Conservation (phyloP, 2,113 vertebrate genomes). For the Saguinus imperator region DNA sequence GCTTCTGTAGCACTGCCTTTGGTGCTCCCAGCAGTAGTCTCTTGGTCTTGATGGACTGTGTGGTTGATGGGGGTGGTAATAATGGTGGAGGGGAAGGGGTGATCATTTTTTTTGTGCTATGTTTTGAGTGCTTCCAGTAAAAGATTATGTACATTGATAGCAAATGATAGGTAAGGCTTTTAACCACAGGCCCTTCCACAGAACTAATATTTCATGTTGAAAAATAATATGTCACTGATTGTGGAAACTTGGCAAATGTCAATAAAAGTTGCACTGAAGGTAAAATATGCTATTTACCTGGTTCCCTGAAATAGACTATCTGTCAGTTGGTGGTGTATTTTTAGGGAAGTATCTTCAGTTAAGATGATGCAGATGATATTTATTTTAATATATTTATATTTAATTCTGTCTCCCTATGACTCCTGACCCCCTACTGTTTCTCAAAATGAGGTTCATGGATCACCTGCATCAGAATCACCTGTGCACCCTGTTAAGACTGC, state of each 20-base stretch:
- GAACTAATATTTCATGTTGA: conserved; percentile 59
- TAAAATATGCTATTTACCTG: conserved; percentile 54
- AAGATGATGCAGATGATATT: neutral
- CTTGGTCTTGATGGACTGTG: conserved; percentile 20
- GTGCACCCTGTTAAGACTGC: neutral
- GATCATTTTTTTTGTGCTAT: conserved; percentile 16
- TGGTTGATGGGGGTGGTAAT: neutral
- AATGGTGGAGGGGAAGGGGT: neutral
- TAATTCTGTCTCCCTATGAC: neutral
- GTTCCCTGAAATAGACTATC: conserved; percentile 20
- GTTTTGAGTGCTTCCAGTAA: conserved; percentile 62
- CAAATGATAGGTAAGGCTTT: conserved; percentile 57
- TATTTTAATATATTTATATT: conserved; percentile 44
- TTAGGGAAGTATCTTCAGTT: conserved; percentile 16
- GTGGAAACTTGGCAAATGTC: conserved; percentile 47
- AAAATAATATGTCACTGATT: conserved; percentile 47
- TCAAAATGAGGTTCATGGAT: neutral
- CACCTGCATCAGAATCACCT: neutral
- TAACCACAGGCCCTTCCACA: conserved; percentile 27
- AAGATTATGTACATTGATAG: conserved; percentile 32
- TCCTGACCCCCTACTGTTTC: neutral
- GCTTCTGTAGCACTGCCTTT: neutral
- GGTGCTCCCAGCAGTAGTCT: neutral
- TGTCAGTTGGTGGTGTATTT: conserved; percentile 27
- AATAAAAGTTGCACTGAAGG: conserved; percentile 45